Percentiles rank a stretch among this genome's conserved stretches.
Evolutionary conservation across 92 coral and sea anemone genomes (phyloP).

Genomic region (Muricea muricata): DNA sequence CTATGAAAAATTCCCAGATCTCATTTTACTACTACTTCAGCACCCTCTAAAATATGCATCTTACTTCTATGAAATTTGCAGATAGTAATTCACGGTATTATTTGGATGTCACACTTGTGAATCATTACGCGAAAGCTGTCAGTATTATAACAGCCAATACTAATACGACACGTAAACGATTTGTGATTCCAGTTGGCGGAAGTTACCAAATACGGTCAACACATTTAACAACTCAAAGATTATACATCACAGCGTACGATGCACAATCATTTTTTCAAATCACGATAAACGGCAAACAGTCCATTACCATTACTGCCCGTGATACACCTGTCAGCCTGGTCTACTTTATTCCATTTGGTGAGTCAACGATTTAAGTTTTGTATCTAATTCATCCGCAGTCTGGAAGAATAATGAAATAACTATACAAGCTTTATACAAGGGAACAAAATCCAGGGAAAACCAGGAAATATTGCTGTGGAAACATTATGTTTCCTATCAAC

Average conservation of each 20-base stretch:
- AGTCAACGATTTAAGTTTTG: no score
- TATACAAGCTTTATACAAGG: no score
- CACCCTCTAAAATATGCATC: no score
- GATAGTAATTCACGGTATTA: no score
- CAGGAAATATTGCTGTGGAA: no score
- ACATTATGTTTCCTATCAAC: no score
- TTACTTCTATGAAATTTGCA: no score
- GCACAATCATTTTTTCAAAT: neutral
- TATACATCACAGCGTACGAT: neutral
- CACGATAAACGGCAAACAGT: neutral
- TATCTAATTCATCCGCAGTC: no score
- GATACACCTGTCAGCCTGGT: neutral
- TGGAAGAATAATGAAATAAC: no score
- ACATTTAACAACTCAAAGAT: neutral
- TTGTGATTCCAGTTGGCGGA: neutral
- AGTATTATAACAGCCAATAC: neutral
- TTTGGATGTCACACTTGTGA: neutral
- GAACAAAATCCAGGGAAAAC: no score
- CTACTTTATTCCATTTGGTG: neutral
- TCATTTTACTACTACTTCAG: no score
- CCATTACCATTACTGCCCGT: neutral
- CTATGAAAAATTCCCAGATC: no score
- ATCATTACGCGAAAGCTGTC: neutral
- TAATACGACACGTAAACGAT: neutral
- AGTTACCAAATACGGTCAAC: neutral